Evolutionary conservation across 2,113 vertebrate genomes (phyloP).

Genomic region (Chloroceryle aenea): DNA sequence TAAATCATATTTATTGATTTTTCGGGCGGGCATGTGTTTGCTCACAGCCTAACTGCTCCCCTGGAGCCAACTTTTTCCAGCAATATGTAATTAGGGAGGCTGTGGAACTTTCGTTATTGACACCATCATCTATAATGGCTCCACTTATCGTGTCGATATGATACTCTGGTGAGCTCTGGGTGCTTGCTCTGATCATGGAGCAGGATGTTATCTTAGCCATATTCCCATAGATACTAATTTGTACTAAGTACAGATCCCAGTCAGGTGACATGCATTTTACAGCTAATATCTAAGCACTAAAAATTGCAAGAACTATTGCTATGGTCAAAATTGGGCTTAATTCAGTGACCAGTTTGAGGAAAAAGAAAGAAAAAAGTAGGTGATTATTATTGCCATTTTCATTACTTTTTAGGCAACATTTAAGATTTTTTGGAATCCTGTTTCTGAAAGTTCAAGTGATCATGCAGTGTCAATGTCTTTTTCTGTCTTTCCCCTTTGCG

Average conservation of each 20-base stretch:
- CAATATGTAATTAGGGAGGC: not conserved
- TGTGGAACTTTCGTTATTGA: not conserved
- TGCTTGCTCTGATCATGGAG: not conserved
- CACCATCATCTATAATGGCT: not conserved
- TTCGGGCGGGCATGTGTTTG: not conserved
- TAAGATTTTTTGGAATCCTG: not conserved
- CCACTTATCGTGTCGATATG: not conserved
- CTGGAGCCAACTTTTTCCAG: not conserved
- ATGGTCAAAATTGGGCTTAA: not conserved
- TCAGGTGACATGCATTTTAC: not conserved
- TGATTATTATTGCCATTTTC: not conserved
- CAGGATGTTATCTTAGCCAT: not conserved
- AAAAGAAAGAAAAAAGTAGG: rapidly evolving
- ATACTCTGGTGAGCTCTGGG: not conserved
- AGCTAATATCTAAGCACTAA: not conserved
- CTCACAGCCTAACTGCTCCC: not conserved
- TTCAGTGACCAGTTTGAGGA: not conserved
- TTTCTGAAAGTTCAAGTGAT: not conserved
- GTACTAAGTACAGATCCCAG: not conserved
- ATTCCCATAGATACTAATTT: not conserved
- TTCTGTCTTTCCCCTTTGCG: not conserved
- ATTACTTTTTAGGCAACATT: not conserved
- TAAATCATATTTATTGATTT: conserved; percentile 29
- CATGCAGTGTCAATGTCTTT: not conserved
- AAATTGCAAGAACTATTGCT: not conserved